A percentile compares a stretch with the other conserved stretches of the same genome.
Conservation (phyloP, 2,113 vertebrate genomes). For the Corynorhinus townsendii region DNA sequence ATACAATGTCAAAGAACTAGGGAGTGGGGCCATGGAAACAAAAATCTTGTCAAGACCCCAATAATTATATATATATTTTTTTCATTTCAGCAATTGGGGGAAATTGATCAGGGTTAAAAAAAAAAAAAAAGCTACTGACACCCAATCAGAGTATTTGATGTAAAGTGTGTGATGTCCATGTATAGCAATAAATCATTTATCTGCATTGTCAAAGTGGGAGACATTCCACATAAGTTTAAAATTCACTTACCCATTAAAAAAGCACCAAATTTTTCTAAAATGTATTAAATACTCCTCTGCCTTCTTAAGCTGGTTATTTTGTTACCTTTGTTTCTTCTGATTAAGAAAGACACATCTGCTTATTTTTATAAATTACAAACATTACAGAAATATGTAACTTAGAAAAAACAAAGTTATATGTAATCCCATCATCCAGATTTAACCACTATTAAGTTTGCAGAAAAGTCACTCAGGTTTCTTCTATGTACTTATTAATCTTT, state of each 20-base stretch:
- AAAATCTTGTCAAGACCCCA: slow-evolving; percentile 21
- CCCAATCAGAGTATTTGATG: background rate
- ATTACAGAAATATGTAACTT: slow-evolving; percentile 43
- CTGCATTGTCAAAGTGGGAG: background rate
- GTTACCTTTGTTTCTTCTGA: slow-evolving; percentile 45
- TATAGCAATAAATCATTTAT: slow-evolving; percentile 4
- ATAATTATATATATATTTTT: background rate
- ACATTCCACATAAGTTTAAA: slow-evolving; percentile 25
- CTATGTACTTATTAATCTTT: background rate
- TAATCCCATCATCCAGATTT: slow-evolving; percentile 32
- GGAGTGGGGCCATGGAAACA: slow-evolving; percentile 10
- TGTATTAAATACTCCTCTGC: background rate
- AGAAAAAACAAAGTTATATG: slow-evolving; percentile 23
- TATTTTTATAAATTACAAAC: slow-evolving; percentile 52
- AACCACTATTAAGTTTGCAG: background rate
- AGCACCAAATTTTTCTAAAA: slow-evolving; percentile 39
- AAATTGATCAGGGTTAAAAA: background rate
- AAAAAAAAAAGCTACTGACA: background rate
- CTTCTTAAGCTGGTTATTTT: slow-evolving; percentile 52
- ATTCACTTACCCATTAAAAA: slow-evolving; percentile 65
- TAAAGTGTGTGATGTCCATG: background rate
- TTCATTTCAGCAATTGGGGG: background rate
- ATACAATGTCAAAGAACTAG: slow-evolving; percentile 45
- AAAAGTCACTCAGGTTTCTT: slow-evolving; percentile 15
- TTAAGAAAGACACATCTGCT: slow-evolving; percentile 53